phyloP scores from a whole-genome alignment of 2,113 vertebrate genomes.

The Camelus bactrianus region DNA sequence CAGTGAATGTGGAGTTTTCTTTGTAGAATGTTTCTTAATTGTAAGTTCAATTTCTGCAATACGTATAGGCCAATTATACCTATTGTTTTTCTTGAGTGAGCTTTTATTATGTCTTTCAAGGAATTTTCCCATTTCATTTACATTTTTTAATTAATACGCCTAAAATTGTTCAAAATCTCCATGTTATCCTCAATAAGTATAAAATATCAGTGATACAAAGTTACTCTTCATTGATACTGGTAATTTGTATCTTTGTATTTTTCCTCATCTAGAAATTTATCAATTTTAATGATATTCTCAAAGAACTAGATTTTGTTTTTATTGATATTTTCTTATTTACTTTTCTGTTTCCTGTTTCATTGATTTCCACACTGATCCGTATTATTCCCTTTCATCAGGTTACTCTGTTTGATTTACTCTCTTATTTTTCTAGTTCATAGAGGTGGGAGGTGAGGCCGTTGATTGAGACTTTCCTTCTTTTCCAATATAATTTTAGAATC shows the following conservation, averaged over 20 bases:
- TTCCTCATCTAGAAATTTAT: background rate
- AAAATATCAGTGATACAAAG: no score
- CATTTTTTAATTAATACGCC: background rate
- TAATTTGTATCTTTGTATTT: no score
- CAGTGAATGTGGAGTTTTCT: no score
- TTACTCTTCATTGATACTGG: no score
- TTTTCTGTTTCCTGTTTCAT: background rate
- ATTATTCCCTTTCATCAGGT: background rate
- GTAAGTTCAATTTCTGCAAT: background rate
- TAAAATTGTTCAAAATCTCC: background rate
- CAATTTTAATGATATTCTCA: background rate
- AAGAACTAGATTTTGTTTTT: background rate
- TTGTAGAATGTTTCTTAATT: no score
- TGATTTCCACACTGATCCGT: background rate
- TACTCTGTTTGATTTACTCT: no score
- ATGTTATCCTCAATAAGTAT: background rate
- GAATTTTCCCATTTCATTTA: background rate
- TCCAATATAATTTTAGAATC: background rate
- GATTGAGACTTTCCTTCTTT: background rate
- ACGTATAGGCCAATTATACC: background rate
- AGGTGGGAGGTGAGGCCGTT: background rate
- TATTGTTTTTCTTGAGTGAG: background rate
- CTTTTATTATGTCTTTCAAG: background rate
- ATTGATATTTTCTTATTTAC: background rate
- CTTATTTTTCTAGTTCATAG: no score